Base-by-base conservation (phyloP, 2,888 invertebrate genomes). In the Cataglyphis rosenhaueri region DNA sequence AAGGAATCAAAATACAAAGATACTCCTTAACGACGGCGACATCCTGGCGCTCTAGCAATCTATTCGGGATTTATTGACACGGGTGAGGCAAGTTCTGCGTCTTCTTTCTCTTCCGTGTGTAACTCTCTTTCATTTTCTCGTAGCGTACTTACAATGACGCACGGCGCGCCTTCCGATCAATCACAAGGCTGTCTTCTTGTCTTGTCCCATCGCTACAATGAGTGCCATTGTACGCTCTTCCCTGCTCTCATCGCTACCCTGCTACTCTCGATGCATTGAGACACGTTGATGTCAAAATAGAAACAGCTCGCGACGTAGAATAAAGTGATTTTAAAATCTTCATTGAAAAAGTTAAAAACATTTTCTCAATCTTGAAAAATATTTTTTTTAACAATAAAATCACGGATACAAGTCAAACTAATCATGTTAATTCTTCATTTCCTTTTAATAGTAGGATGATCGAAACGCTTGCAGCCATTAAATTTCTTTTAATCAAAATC, bases 221-320 rank as follows among this genome's bases (percentile, higher is more conserved):
- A 89, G 85, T 85, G 79, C 84, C 87, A 91, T 92, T 92, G 91
- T 91, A 83, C 55, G 59, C 32, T 68, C 52, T 44, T 82, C 65
- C 48, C 64, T 35, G 68, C 52, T 35, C 61, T 48, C 59, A 61
- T 74, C 71, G 38, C 73, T 81, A 75, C 83, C 81, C 71, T 55
- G 64, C 29, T 25, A 71, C 82, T 66, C 76, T 82, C 84, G 70
- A 71, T 25, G 12, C 65, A 41, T 66, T 29, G 15, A 29, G 29
- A 41, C 55, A 2, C 38, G 55, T 38, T 48, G 21, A 35, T 35
- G 35, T 64, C 44, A 48, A 57, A 76, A 76, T 52, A 55, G 38
- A 65, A 76, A 55, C 8, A 21, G 21, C 25, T 5, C 38, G 21
- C n/a, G n/a, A 32, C 21, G 21, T 15, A n/a, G n/a, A 52, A 52